Conservation (phyloP, 2,888 invertebrate species). For the Coelinius sp. region DNA sequence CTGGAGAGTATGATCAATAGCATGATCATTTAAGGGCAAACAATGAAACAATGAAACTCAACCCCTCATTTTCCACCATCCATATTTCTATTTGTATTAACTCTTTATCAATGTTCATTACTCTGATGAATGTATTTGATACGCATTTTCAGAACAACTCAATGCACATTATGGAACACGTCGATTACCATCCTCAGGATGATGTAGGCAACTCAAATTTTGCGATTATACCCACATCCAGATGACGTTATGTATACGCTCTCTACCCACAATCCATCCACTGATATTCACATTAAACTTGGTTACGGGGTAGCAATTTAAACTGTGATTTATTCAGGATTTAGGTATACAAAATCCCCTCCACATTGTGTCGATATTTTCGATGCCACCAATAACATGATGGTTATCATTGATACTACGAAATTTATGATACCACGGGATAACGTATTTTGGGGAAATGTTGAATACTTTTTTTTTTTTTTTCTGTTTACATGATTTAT, state of each 20-base stretch:
- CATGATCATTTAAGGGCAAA: background rate
- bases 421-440: conserved; percentile 23
- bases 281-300: conserved; percentile 18
- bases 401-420: conserved; percentile 12
- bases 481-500: background rate
- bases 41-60: background rate
- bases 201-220: background rate
- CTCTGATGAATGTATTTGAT: background rate
- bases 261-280: conserved; percentile 5
- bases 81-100: background rate
- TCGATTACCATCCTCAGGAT: background rate
- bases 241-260: conserved; percentile 1
- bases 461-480: conserved; percentile 3
- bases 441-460: background rate
- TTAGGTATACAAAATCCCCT: background rate
- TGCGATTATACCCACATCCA: background rate
- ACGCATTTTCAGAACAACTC: background rate
- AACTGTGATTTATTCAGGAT: conserved; percentile 34
- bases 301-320: conserved; percentile 16
- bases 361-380: conserved; percentile 14
- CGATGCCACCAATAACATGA: conserved; percentile 15
- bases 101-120: conserved; percentile 1
- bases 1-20: background rate
- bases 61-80: background rate
- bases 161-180: background rate